Percentiles rank a stretch among this genome's conserved stretches.
phyloP scores from a whole-genome alignment of 2,888 invertebrate species.

The Meloe dianella region DNA sequence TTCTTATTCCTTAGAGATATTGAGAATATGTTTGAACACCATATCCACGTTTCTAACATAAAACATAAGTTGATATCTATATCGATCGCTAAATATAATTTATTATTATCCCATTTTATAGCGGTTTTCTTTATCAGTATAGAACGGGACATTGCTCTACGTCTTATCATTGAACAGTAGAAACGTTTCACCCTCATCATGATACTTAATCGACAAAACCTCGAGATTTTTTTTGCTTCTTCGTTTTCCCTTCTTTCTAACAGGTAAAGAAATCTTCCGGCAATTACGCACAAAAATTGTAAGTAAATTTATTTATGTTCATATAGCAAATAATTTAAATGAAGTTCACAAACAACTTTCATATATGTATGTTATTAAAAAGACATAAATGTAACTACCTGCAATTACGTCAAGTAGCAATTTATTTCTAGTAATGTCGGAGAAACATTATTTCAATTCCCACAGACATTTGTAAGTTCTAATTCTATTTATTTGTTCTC shows the following conservation, averaged over 20 bases:
- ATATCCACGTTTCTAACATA: conserved; percentile 33
- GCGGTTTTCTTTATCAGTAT: conserved; percentile 30
- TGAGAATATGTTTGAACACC: conserved; percentile 28
- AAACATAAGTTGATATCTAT: conserved; percentile 34
- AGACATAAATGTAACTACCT: not conserved
- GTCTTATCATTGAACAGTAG: conserved; percentile 28
- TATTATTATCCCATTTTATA: conserved; percentile 36
- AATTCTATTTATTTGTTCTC: too few relatives aligned
- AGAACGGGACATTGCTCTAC: conserved; percentile 23
- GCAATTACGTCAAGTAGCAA: not conserved
- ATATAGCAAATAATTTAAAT: conserved; percentile 24
- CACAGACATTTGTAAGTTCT: not conserved
- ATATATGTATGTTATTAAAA: not conserved
- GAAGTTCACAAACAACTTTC: not conserved
- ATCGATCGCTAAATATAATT: conserved; percentile 33
- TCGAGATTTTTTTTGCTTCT: conserved; percentile 23
- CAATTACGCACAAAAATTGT: conserved; percentile 19
- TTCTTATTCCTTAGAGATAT: conserved; percentile 19
- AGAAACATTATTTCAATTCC: not conserved
- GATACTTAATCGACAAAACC: conserved; percentile 26
- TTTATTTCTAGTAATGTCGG: not conserved
- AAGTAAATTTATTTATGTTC: conserved; percentile 8
- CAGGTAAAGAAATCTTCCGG: conserved; percentile 20
- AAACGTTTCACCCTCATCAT: conserved; percentile 24
- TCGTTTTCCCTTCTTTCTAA: conserved; percentile 18